These are phyloP conservation scores for Pseudococcus longispinus DNA, from an alignment of 2,888 invertebrate genomes.

Conservation along the genomic window DNA sequence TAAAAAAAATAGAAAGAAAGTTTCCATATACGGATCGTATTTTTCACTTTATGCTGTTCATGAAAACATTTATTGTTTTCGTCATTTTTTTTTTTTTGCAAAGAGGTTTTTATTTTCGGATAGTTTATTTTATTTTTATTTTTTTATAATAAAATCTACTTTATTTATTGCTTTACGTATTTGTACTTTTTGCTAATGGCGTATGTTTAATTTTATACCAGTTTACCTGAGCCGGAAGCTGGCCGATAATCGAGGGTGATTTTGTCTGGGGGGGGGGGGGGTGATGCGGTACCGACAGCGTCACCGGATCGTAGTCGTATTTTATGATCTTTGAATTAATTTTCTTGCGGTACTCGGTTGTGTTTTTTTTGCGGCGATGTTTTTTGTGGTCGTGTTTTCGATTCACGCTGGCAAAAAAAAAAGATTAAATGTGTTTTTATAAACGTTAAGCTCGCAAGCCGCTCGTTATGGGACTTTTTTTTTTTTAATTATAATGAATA, in stretches of 20 bases:
- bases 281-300: background rate
- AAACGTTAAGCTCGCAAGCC: background rate
- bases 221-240: background rate
- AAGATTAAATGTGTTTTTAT: constrained; percentile 41
- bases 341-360: constrained; percentile 11
- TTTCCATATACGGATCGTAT: constrained; percentile 16
- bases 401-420: background rate
- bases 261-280: background rate
- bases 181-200: background rate
- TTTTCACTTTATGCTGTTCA: constrained; percentile 22
- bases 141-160: background rate
- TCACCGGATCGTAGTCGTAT: background rate
- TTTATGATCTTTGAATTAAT: constrained; percentile 38
- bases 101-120: background rate
- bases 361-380: background rate
- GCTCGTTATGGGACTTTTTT: constrained; percentile 32
- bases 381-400: constrained; percentile 8
- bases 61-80: constrained; percentile 45
- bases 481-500: constrained; percentile 42
- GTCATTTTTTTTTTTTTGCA: background rate
- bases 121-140: constrained; percentile 7
- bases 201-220: background rate
- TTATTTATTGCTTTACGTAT: constrained; percentile 5
- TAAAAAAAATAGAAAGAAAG: background rate
- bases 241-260: background rate